phyloP scores from a whole-genome alignment of 2,888 invertebrate species.

The Parthenolecanium corni region DNA sequence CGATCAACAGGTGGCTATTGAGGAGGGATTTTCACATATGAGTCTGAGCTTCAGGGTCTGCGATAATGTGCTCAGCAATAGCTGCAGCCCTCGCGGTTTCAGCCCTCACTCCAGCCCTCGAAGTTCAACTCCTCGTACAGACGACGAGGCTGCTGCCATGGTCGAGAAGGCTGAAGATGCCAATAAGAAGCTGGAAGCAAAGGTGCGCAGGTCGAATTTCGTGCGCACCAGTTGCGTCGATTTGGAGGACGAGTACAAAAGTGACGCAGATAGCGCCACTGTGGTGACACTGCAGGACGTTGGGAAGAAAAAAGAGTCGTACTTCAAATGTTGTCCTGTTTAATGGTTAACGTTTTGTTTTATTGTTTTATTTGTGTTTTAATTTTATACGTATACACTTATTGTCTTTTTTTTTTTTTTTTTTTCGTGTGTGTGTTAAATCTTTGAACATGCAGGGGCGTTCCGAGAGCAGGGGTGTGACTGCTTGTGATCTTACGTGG shows the following conservation, averaged over 20 bases:
- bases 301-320: slow-evolving; percentile 16
- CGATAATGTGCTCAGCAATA: neutral
- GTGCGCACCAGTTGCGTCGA: slow-evolving; percentile 12
- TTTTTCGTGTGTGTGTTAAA: too few species aligned
- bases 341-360: too few species aligned
- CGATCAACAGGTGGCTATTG: too few species aligned
- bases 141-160: neutral
- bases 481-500: too few species aligned
- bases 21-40: neutral
- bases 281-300: neutral
- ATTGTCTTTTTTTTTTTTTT: too few species aligned
- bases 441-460: too few species aligned
- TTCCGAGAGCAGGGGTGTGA: too few species aligned
- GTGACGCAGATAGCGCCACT: neutral
- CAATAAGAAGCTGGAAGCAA: neutral
- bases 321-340: slow-evolving; percentile 20
- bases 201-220: slow-evolving; percentile 17
- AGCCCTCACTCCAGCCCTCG: too few species aligned
- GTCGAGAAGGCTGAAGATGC: neutral
- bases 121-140: too few species aligned
- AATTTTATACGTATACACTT: too few species aligned
- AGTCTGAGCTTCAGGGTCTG: neutral
- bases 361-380: too few species aligned
- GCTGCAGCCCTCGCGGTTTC: too few species aligned
- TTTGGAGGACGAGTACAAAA: slow-evolving; percentile 6